Evolutionary conservation across 2,888 invertebrate genomes (phyloP).

Genomic region (Prosapia bicincta): DNA sequence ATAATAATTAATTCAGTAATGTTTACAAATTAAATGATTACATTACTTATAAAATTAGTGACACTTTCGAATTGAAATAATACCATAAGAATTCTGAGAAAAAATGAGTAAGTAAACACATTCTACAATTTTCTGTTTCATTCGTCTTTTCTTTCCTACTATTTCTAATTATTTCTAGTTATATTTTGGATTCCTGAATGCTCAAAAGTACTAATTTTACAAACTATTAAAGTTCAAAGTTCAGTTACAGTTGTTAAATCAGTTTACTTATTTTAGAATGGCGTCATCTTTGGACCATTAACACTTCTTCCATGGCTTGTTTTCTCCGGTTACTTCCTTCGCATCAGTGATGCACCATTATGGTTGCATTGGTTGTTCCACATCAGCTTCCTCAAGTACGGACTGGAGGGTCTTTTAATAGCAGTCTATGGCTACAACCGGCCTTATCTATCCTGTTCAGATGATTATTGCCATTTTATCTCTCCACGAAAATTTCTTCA

Average conservation of each 20-base stretch:
- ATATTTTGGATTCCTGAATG: background rate
- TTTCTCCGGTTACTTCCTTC: slow-evolving; percentile 92
- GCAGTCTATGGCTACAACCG: slow-evolving; percentile 81
- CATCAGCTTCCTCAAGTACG: slow-evolving; percentile 83
- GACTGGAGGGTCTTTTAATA: slow-evolving; percentile 76
- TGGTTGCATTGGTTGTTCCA: slow-evolving; percentile 83
- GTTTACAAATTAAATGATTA: no score
- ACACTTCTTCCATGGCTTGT: slow-evolving; percentile 82
- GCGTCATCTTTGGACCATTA: slow-evolving; percentile 86
- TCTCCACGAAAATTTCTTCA: slow-evolving; percentile 69
- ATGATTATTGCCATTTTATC: slow-evolving; percentile 70
- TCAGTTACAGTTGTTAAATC: no score
- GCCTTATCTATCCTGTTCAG: slow-evolving; percentile 59
- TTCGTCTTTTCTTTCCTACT: background rate
- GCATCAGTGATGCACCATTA: slow-evolving; percentile 72
- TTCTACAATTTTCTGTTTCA: background rate
- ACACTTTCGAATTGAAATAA: no score
- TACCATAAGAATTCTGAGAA: no score
- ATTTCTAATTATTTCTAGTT: background rate
- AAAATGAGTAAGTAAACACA: no score
- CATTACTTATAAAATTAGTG: no score
- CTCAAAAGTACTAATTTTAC: no score
- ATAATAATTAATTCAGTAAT: no score
- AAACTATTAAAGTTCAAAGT: background rate
- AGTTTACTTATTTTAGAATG: slow-evolving; percentile 59